A percentile compares a stretch with the other conserved stretches of the same genome.
These are phyloP conservation scores for Xylocampa areola DNA, from an alignment of 2,888 invertebrate genomes.

Conservation along the genomic window DNA sequence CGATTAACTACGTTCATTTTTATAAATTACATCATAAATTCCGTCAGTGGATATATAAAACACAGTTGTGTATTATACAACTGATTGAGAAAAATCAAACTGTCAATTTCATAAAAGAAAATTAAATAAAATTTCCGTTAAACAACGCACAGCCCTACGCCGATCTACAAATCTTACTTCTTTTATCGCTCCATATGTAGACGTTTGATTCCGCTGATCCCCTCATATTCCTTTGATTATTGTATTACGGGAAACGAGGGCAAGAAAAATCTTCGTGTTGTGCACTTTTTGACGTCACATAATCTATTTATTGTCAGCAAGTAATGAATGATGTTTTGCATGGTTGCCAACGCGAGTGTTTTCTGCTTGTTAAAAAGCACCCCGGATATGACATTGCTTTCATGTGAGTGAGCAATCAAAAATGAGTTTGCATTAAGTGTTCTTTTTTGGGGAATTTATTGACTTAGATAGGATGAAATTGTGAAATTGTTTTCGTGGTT, in stretches of 20 bases:
- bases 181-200: constrained; percentile 86
- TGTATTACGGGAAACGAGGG: constrained; percentile 83
- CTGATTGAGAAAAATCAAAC: no score
- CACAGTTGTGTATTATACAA: no score
- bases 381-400: constrained; percentile 73
- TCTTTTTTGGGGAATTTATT: constrained; percentile 59
- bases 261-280: constrained; percentile 76
- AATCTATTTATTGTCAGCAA: constrained; percentile 87
- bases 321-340: constrained; percentile 87
- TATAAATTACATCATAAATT: no score
- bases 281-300: constrained; percentile 82
- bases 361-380: constrained; percentile 75
- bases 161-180: constrained; percentile 72
- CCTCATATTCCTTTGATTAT: constrained; percentile 89
- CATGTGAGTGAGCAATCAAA: constrained; percentile 78
- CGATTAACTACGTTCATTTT: no score
- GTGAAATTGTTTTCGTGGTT: constrained; percentile 45
- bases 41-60: no score
- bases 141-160: constrained; percentile 68
- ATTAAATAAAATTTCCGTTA: constrained; percentile 24
- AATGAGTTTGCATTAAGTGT: constrained; percentile 71
- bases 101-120: no score
- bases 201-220: constrained; percentile 80
- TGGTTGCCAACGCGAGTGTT: constrained; percentile 79
- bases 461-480: constrained; percentile 59